A percentile compares a stretch with the other conserved stretches of the same genome.
phyloP scores from a whole-genome alignment of 2,888 invertebrate species.

The Acanthosepion esculentum region DNA sequence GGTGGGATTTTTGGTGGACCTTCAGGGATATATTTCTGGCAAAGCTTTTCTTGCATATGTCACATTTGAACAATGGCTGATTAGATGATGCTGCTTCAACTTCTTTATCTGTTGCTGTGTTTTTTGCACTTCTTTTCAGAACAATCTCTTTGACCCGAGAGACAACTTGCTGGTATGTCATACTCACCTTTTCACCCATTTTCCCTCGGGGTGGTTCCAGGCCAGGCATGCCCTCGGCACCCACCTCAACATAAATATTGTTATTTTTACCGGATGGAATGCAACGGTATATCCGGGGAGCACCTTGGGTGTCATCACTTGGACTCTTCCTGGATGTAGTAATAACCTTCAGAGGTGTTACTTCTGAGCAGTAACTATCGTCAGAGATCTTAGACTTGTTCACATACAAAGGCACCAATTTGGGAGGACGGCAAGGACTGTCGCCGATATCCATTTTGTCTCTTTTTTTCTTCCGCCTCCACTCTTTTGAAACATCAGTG shows the following conservation, averaged over 20 bases:
- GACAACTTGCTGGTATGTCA: not conserved
- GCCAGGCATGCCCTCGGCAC: not conserved
- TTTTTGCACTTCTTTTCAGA: not conserved
- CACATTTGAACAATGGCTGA: not conserved
- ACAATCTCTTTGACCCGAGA: not conserved
- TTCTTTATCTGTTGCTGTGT: not conserved
- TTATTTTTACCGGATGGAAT: not conserved
- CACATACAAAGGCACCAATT: too few species aligned
- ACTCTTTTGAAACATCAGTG: not conserved
- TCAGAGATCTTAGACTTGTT: not conserved
- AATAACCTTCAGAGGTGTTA: not conserved
- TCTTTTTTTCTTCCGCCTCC: not conserved
- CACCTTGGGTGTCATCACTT: not conserved
- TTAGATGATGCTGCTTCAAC: not conserved
- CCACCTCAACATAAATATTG: not conserved
- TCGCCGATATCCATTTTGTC: not conserved
- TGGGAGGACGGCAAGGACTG: accelerated
- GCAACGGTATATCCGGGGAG: not conserved
- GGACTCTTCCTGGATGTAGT: not conserved
- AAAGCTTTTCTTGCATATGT: not conserved
- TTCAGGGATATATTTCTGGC: not conserved
- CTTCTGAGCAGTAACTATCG: not conserved
- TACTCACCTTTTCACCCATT: not conserved
- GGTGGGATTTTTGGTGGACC: not conserved
- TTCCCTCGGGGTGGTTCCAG: not conserved